A percentile compares a stretch with the other conserved stretches of the same genome.
Evolutionary conservation across 1,140 invertebrate species (phyloP).

Genomic region (Dreissena rostriformis): DNA sequence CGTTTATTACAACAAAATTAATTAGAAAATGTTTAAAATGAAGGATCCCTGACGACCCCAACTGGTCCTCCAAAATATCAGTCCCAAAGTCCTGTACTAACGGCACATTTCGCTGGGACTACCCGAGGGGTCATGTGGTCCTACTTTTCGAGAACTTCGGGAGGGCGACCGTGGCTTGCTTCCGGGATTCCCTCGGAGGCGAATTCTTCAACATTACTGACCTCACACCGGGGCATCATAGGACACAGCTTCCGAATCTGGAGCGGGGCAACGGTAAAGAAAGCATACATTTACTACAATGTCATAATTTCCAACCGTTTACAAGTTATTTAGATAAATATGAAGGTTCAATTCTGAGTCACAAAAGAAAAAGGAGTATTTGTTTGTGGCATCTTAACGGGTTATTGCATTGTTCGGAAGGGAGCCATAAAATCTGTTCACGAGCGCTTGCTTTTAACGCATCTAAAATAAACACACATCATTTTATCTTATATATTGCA

Average conservation of each 20-base stretch:
- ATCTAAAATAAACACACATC: no score
- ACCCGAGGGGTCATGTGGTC: conserved; percentile 16
- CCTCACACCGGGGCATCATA: background rate
- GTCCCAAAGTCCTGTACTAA: conserved; percentile 16
- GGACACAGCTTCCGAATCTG: background rate
- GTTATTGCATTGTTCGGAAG: background rate
- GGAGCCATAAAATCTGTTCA: no score
- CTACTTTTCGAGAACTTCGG: conserved; percentile 6
- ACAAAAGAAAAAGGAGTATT: no score
- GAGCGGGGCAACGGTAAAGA: background rate
- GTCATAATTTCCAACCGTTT: background rate
- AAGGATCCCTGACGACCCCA: conserved; percentile 4
- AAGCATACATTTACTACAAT: background rate
- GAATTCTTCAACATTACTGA: conserved; percentile 15
- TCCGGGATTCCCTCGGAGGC: conserved; percentile 4
- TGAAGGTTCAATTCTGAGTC: background rate
- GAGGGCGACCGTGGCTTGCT: background rate
- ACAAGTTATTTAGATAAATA: background rate
- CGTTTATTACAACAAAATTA: no score
- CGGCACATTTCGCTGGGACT: conserved; percentile 39
- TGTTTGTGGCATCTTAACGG: background rate
- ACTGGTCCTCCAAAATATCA: background rate
- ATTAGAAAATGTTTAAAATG: no score
- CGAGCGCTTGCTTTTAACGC: no score
- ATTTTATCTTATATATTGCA: no score